phyloP scores from a whole-genome alignment of 1,140 invertebrate species.

The Panagrolaimus sp. region DNA sequence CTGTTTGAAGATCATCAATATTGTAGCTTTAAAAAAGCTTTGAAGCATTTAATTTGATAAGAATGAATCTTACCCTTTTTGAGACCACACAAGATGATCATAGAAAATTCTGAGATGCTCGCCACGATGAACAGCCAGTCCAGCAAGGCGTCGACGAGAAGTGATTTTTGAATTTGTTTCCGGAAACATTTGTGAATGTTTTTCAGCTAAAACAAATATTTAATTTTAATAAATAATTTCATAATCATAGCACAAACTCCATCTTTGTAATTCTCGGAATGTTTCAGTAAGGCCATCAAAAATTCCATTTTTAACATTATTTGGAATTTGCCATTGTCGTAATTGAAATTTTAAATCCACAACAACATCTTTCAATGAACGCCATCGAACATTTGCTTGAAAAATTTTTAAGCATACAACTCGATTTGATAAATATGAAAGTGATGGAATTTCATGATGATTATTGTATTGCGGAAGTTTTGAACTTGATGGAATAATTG shows the following conservation, averaged over 20 bases:
- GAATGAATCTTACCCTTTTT: conserved; percentile 17
- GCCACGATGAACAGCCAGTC: conserved; percentile 20
- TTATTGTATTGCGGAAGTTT: too few species aligned
- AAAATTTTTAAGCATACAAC: not conserved
- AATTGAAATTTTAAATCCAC: conserved; percentile 13
- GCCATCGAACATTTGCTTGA: conserved; percentile 17
- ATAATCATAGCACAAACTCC: conserved; percentile 30
- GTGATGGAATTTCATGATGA: not conserved
- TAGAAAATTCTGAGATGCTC: conserved; percentile 44
- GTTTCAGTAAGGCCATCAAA: conserved; percentile 27
- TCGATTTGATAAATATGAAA: not conserved
- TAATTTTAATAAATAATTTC: not conserved
- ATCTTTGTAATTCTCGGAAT: conserved; percentile 29
- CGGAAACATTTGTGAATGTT: conserved; percentile 43
- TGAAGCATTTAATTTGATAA: not conserved
- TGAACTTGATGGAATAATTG: too few species aligned
- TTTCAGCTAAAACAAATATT: conserved; percentile 33
- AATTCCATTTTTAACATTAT: conserved; percentile 18
- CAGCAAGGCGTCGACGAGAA: conserved; percentile 7
- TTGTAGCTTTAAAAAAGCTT: conserved; percentile 20
- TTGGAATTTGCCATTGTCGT: conserved; percentile 15
- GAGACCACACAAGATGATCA: conserved; percentile 31
- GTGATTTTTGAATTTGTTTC: conserved; percentile 19
- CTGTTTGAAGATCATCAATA: conserved; percentile 38
- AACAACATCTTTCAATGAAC: conserved; percentile 13